A percentile compares a stretch with the other conserved stretches of the same genome.
phyloP scores from a whole-genome alignment of 1,140 invertebrate species.

The Hormaphis cornu region DNA sequence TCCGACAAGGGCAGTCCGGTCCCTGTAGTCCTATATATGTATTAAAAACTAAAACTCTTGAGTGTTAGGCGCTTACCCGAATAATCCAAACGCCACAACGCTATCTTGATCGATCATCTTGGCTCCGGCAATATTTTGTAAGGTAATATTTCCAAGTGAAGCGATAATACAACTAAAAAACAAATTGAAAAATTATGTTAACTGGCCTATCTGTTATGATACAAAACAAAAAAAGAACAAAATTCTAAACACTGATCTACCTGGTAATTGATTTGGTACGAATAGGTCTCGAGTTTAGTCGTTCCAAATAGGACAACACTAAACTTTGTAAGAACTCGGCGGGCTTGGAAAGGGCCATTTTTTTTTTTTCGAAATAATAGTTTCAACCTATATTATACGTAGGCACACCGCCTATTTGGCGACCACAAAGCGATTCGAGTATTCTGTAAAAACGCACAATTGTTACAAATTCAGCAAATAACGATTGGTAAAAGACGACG shows the following conservation, averaged over 20 bases:
- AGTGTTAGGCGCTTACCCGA: conserved; percentile 53
- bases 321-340: conserved; percentile 25
- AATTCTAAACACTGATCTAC: not conserved
- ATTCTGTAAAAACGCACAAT: not conserved
- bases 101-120: conserved; percentile 53
- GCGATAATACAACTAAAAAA: conserved; percentile 47
- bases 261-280: conserved; percentile 33
- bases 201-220: too few species aligned
- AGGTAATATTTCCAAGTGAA: conserved; percentile 53
- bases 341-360: conserved; percentile 28
- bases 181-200: conserved; percentile 9
- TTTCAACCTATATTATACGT: too few species aligned
- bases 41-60: conserved; percentile 29
- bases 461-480: not conserved
- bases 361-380: too few species aligned
- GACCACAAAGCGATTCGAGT: too few species aligned
- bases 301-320: conserved; percentile 28
- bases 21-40: too few species aligned
- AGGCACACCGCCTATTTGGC: too few species aligned
- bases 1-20: too few species aligned
- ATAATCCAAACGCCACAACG: conserved; percentile 56
- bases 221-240: not conserved
- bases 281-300: conserved; percentile 30
- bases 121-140: conserved; percentile 53
- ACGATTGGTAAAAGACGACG: too few species aligned